Evolutionary conservation across 1,140 invertebrate genomes (phyloP).

Genomic region (Scaptomyza graminum): DNA sequence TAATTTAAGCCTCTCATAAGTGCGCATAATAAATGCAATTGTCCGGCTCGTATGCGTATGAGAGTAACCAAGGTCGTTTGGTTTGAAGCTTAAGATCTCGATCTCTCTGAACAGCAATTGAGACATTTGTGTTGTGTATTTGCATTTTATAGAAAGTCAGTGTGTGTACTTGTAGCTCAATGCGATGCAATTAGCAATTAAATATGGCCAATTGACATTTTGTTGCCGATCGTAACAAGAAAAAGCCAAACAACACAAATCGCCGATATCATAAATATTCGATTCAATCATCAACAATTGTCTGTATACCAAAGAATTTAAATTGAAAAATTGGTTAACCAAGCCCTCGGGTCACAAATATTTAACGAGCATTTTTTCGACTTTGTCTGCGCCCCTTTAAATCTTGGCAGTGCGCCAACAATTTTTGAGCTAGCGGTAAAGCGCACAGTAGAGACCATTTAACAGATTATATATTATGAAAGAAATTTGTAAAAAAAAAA

Average conservation of each 20-base stretch:
- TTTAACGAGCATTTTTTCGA: slow-evolving; percentile 63
- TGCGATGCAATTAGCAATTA: slow-evolving; percentile 73
- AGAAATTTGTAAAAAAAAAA: too few species aligned
- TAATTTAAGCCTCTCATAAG: slow-evolving; percentile 22
- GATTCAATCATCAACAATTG: slow-evolving; percentile 70
- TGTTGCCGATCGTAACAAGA: slow-evolving; percentile 19
- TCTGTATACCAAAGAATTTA: slow-evolving; percentile 61
- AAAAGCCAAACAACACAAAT: slow-evolving; percentile 23
- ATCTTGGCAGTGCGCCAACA: slow-evolving; percentile 16
- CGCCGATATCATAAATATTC: slow-evolving; percentile 54
- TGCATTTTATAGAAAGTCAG: slow-evolving; percentile 76
- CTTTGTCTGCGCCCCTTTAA: slow-evolving; percentile 42
- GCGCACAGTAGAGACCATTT: neutral
- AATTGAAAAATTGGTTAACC: slow-evolving; percentile 66
- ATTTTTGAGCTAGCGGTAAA: slow-evolving; percentile 3
- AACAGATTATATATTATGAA: too few species aligned
- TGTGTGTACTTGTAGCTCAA: slow-evolving; percentile 49
- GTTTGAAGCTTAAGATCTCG: slow-evolving; percentile 52
- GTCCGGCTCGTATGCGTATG: slow-evolving; percentile 25
- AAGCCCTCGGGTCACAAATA: slow-evolving; percentile 66
- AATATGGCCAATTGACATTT: slow-evolving; percentile 71
- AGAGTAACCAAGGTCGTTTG: slow-evolving; percentile 60
- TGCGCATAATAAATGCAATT: slow-evolving; percentile 12
- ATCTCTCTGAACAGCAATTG: slow-evolving; percentile 33
- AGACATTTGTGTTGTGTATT: slow-evolving; percentile 55